Evolutionary conservation across 2,888 invertebrate genomes (phyloP).

Genomic region (Netelia inedita): DNA sequence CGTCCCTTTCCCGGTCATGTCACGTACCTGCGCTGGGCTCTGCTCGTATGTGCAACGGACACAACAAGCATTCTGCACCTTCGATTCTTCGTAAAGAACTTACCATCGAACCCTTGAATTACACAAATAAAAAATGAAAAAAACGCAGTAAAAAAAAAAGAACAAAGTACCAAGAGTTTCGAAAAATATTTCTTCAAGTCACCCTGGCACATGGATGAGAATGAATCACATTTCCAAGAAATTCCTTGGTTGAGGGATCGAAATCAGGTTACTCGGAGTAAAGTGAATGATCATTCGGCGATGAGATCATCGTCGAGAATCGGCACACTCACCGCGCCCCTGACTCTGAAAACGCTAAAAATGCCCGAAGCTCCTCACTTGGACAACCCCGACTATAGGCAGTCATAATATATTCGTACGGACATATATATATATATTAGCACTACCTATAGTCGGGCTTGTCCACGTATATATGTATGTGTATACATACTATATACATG

Average conservation of each 20-base stretch:
- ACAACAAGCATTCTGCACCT: constrained; percentile 51
- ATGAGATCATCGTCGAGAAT: constrained; percentile 59
- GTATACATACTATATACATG: constrained; percentile 27
- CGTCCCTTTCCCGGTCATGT: constrained; percentile 66
- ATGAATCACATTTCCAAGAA: not conserved
- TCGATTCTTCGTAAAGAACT: constrained; percentile 11
- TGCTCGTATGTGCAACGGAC: constrained; percentile 1
- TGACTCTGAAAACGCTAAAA: constrained; percentile 46
- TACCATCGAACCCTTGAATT: not conserved
- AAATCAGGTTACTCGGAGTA: constrained; percentile 52
- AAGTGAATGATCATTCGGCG: constrained; percentile 39
- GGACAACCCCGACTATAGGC: constrained; percentile 16
- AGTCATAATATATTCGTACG: constrained; percentile 55
- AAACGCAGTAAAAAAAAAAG: constrained; percentile 7
- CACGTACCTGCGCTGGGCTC: constrained; percentile 53
- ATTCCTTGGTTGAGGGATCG: constrained; percentile 8
- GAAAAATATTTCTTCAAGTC: not conserved
- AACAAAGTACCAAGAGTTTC: not conserved
- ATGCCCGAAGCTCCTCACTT: constrained; percentile 10
- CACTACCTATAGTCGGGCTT: constrained; percentile 30
- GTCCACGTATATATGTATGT: constrained; percentile 20
- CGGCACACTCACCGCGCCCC: constrained; percentile 7
- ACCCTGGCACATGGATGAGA: not conserved
- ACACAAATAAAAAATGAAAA: not conserved
- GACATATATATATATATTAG: constrained; percentile 36